Evolutionary conservation across 2,888 invertebrate genomes (phyloP), one percentile per base, ranked within the genome.

Genomic region (Eledona agricola): DNA sequence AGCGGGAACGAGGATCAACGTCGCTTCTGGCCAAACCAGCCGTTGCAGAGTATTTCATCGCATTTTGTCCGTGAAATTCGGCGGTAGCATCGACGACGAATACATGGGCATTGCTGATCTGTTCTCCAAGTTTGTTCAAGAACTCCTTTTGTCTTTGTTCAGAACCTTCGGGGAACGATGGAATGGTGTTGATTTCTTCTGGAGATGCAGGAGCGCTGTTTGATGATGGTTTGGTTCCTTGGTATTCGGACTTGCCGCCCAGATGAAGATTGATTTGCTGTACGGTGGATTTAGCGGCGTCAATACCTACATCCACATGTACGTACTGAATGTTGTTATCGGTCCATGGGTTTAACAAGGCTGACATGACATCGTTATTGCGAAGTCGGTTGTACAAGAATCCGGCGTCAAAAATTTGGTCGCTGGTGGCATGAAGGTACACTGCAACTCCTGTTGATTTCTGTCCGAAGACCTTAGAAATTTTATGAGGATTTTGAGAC

Each of bases 21-120:
- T 78, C 76, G 65, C 85, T 86, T n/a, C 71, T 66, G 13, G 80
- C 82, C 11, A 77, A 62, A 7, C 83, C 85, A 6, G 79, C 72
- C 3, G 84, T 84, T 1, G 81, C 60, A 0, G 77, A 72, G 58
- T 81, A 82, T 55, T 81, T 75, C 7, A 77, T 74, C 54, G 78
- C 77, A 59, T 79, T 77, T 23, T 79, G 71, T 11, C 82, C 83
- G 17, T 81, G 78, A 55, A 86, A 80, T 53, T 80, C 73, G 9
- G 83, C 69, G 22, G 81, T 79, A 0, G 83, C 57, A 59, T 87
- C 86, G 0, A 80, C 45, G 4, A 81, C 78, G 28, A 72, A 66
- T n/a, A 79, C 79, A 43, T 74, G 70, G 32, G 82, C 80, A 25
- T 73, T 78, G 22, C 78, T 77, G 51, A 87, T 82, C 31, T 83